Conservation (phyloP, 1,140 invertebrate genomes). For the Pygmarrhopalites habei region DNA sequence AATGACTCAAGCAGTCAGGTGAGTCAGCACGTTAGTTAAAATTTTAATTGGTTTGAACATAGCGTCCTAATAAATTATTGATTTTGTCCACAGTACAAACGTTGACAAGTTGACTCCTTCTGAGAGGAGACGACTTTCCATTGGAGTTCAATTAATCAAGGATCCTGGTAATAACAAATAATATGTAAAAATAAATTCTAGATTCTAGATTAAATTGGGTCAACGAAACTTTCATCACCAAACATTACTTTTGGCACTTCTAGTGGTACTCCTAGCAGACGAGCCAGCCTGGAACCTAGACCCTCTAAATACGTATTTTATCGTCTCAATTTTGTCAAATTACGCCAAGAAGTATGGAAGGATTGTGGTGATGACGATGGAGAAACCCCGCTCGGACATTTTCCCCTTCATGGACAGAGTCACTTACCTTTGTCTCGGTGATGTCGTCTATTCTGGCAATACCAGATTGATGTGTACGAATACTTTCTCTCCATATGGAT, state of each 20-base stretch:
- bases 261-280: conserved; percentile 74
- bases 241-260: conserved; percentile 36
- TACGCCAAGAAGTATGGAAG: conserved; percentile 83
- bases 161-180: conserved; percentile 60
- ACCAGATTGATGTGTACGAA: conserved; percentile 77
- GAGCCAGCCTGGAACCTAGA: conserved; percentile 86
- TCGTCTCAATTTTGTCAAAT: conserved; percentile 85
- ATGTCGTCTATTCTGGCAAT: conserved; percentile 82
- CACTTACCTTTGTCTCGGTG: conserved; percentile 74
- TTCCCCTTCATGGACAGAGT: conserved; percentile 82
- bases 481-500: too few relatives aligned
- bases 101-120: conserved; percentile 45
- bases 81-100: background rate
- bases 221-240: background rate
- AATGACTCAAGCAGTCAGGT: conserved; percentile 49
- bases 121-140: conserved; percentile 73
- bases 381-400: conserved; percentile 86
- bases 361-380: conserved; percentile 83
- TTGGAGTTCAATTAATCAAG: conserved; percentile 78
- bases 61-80: too few relatives aligned
- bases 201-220: background rate
- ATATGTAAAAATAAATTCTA: too few relatives aligned
- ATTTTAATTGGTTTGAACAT: too few relatives aligned
- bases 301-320: conserved; percentile 82
- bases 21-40: too few relatives aligned